A percentile compares a stretch with the other conserved stretches of the same genome.
Evolutionary conservation across 2,113 vertebrate genomes (phyloP).

Genomic region (Lethenteron reissneri): DNA sequence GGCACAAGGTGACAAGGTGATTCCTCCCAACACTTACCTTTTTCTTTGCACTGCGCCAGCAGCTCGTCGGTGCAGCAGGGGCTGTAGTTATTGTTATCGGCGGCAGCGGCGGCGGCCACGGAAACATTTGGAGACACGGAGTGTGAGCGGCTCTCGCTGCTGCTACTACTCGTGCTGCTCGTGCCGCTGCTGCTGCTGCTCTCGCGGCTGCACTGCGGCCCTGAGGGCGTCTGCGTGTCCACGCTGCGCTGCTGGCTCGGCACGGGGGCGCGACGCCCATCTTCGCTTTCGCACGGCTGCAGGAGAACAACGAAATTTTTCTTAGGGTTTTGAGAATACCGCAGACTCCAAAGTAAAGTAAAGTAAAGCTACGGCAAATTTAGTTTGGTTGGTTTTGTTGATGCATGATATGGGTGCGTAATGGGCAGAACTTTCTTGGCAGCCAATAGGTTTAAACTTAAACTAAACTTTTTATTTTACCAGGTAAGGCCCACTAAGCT

Average conservation of each 20-base stretch:
- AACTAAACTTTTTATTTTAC: too few species aligned
- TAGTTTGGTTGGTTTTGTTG: too few species aligned
- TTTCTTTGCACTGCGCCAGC: constrained; percentile 44
- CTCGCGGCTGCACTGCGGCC: constrained; percentile 17
- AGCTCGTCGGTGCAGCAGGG: constrained; percentile 46
- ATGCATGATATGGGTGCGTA: too few species aligned
- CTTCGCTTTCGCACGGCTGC: constrained; percentile 80
- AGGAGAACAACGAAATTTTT: neutral
- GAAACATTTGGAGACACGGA: constrained; percentile 77
- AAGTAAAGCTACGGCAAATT: neutral
- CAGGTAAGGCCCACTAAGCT: too few species aligned
- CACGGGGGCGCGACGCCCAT: constrained; percentile 76
- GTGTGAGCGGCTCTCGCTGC: constrained; percentile 76
- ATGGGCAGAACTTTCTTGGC: too few species aligned
- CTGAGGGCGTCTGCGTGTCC: constrained; percentile 76
- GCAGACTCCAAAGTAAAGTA: neutral
- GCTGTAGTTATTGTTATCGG: constrained; percentile 49
- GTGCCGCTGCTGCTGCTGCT: too few species aligned
- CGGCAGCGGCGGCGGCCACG: constrained; percentile 35
- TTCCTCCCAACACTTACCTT: constrained; percentile 30
- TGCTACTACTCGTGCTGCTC: constrained; percentile 12
- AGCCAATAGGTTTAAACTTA: too few species aligned
- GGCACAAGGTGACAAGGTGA: too few species aligned
- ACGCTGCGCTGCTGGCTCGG: constrained; percentile 66
- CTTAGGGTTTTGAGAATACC: neutral